A percentile compares a stretch with the other conserved stretches of the same genome.
Conservation (phyloP, 2,113 vertebrate genomes). For the Helogale parvula region DNA sequence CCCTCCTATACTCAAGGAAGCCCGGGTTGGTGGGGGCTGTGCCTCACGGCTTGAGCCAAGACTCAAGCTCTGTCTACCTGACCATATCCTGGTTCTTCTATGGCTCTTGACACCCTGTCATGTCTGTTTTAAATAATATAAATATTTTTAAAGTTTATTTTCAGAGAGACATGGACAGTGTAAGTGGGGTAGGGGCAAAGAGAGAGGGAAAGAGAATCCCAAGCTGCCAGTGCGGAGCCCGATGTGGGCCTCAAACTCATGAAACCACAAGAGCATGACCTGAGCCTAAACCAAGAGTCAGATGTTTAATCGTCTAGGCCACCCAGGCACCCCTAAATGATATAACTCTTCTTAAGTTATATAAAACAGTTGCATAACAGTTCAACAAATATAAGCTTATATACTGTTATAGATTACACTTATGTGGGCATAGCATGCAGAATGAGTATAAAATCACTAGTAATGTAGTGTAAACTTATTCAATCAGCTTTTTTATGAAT, state of each 20-base stretch:
- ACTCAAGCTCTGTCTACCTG: not conserved
- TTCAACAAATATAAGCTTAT: not conserved
- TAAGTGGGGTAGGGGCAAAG: no score
- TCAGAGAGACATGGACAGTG: no score
- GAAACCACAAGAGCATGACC: no score
- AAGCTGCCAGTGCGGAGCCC: no score
- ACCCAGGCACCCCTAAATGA: no score
- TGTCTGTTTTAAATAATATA: not conserved
- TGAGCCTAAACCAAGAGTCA: no score
- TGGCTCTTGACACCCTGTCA: not conserved
- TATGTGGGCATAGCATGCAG: not conserved
- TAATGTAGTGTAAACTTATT: not conserved
- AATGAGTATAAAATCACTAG: not conserved
- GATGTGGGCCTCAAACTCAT: no score
- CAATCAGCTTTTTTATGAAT: not conserved
- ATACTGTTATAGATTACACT: not conserved
- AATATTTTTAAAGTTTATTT: no score
- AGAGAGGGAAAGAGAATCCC: no score
- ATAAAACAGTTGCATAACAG: not conserved
- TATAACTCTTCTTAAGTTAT: not conserved
- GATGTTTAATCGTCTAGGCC: no score
- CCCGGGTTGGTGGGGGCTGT: not conserved
- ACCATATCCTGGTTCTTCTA: not conserved
- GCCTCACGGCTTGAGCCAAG: not conserved
- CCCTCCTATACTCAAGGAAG: not conserved